Evolutionary conservation across 2,797 vertebrate genomes (phyloP), one percentile per base, ranked within the genome.

Genomic region (Acanthiza pusilla): DNA sequence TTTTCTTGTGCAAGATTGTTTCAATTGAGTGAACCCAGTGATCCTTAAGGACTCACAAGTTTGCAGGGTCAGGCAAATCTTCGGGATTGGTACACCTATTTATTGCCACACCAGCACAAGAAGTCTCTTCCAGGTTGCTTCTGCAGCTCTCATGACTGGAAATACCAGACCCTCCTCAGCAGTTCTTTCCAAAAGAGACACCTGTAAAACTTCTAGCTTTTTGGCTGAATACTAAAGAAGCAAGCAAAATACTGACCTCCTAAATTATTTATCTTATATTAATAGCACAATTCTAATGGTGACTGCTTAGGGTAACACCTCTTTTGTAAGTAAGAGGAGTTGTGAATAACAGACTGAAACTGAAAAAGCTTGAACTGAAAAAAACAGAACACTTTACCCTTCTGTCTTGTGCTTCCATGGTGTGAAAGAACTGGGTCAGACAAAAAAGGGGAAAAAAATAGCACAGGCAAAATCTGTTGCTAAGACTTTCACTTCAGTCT

Each of bases 351-450:
- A 85, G 40, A 62, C 32, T 76, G 71, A 38, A 38, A 54, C 36
- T 93, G 81, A 72, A 94, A 57, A n/a, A 53, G 27, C 87, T 81
- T 76, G 66, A 77, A 84, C 70, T 89, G 50, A 75, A 83, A 94
- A 94, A 88, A 75, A 0, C 6, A 74, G 80, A 94, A 53, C 38
- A 61, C 34, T 72, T 88, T 85, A 65, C 26, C 19, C 25, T 90
- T 84, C 71, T 89, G 42, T 91, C 63, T 76, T 66, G 20, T 71
- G 51, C 68, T 91, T 93, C 62, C 34, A 48, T 85, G 34, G 71
- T 81, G 76, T 85, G 72, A 93, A 92, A 89, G 82, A 96, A 83
- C 58, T 94, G 75, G 93, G 87, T 93, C 87, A 93, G 48, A 34
- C 34, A 57, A 60, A 77, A 61, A 50, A 10, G 1, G 8, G 9